Base-by-base conservation (phyloP, 2,888 invertebrate genomes). In the Noctua janthe region DNA sequence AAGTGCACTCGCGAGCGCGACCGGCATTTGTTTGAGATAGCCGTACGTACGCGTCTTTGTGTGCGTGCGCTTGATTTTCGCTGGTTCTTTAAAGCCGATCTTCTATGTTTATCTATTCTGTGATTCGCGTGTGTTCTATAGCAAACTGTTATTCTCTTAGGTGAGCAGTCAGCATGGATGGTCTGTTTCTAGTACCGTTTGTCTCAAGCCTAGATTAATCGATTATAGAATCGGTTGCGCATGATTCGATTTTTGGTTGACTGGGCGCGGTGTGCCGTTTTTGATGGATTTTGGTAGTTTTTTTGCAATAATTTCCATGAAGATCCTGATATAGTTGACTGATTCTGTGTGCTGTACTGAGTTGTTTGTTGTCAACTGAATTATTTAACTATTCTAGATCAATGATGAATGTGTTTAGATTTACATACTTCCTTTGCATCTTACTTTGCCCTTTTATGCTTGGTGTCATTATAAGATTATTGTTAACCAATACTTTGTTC, bases 171-270 rank as follows among this genome's bases (percentile, higher is more conserved):
- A 59, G 54, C 64, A 56, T 59, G 54, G 72, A 72, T 85, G 75
- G 62, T 78, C 74, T 73, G 74, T 51, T 85, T 72, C 51, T 59
- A 82, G 74, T 80, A 87, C 86, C 87, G 86, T 87, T 84, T 74
- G 54, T 51, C 56, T 74, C 35, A 72, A 85, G 51, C 81, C 85
- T 74, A 85, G 74, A 85, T 71, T 74, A 85, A 85, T 85, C 69
- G 85, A 85, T 84, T 85, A 66, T 59, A 64, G 82, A 78, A 85
- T 84, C 64, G 56, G 82, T 72, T 74, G 54, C 85, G 84, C 76
- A n/a, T 82, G 70, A 73, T 8, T 79, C 84, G 43, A 73, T 70
- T 73, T 70, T 83, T 56, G 62, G 78, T 82, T 82, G 72, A 67
- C n/a, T 74, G 51, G 43, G n/a, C 51, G n/a, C 47, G 2, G 35